Percentiles rank a stretch among this genome's conserved stretches.
phyloP scores from a whole-genome alignment of 35 echinoderm and acorn worm species.

The Holothuria glaberrima region DNA sequence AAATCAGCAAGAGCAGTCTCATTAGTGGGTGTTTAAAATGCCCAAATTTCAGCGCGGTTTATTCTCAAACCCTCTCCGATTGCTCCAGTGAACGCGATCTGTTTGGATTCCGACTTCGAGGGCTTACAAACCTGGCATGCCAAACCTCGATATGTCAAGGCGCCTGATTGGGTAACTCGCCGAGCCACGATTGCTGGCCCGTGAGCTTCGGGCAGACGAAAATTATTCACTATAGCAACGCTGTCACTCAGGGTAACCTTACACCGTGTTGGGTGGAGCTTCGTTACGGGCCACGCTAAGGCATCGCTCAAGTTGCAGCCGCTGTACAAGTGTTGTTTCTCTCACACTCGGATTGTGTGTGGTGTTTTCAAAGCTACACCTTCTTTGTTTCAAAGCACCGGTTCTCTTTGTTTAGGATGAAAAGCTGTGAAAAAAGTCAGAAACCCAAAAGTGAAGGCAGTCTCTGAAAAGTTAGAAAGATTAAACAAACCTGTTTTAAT shows the following conservation, averaged over 20 bases:
- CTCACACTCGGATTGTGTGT: background rate
- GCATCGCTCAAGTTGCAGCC: constrained; percentile 1
- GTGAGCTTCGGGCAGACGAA: constrained; percentile 85
- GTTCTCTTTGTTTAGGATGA: constrained; percentile 43
- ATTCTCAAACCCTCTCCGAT: constrained; percentile 31
- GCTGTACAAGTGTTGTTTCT: background rate
- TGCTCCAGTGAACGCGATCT: constrained; percentile 54
- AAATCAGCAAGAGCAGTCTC: background rate
- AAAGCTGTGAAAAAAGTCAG: background rate
- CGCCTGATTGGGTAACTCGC: constrained; percentile 89
- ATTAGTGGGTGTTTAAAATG: constrained; percentile 60
- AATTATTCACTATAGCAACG: constrained; percentile 96
- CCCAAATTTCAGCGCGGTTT: constrained; percentile 69
- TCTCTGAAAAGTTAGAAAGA: no score
- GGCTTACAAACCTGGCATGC: constrained; percentile 58
- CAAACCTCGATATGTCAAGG: constrained; percentile 83
- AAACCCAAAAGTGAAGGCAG: no score
- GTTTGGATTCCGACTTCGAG: constrained; percentile 53
- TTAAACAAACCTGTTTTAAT: no score
- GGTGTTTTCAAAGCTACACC: background rate
- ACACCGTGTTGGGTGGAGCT: constrained; percentile 91
- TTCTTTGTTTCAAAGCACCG: constrained; percentile 34
- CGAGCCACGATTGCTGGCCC: constrained; percentile 82
- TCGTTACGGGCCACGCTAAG: constrained; percentile 44
- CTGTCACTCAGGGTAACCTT: constrained; percentile 98